phyloP scores from a whole-genome alignment of 2,113 vertebrate genomes.

The Tenrec ecaudatus region DNA sequence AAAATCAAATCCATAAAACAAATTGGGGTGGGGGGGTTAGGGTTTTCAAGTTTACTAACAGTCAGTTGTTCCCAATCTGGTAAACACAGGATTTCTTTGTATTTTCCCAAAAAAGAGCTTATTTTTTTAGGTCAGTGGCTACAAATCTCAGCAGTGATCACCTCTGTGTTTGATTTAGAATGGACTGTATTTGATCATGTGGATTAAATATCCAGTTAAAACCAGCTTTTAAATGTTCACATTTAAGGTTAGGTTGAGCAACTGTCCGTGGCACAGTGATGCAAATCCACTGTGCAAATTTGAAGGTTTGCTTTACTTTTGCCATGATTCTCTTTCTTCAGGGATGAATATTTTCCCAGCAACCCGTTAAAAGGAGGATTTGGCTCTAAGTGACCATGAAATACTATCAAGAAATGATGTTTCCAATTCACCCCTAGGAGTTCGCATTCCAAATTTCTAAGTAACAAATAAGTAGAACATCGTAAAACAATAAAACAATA shows the following conservation, averaged over 20 bases:
- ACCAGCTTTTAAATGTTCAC: constrained; percentile 61
- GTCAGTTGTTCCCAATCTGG: constrained; percentile 5
- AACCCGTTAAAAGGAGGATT: constrained; percentile 9
- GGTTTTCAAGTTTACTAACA: constrained; percentile 38
- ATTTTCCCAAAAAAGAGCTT: neutral
- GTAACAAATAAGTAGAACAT: constrained; percentile 9
- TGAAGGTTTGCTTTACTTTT: constrained; percentile 39
- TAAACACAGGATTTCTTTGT: constrained; percentile 36
- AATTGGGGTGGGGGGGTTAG: constrained; percentile 44
- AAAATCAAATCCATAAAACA: neutral
- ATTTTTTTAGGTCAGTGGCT: neutral
- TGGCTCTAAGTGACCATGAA: constrained; percentile 20
- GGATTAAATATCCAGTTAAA: constrained; percentile 71
- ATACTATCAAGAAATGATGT: constrained; percentile 38
- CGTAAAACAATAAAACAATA: neutral
- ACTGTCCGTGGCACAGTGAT: neutral
- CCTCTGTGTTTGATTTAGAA: constrained; percentile 45
- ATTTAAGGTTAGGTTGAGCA: constrained; percentile 41
- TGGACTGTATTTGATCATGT: constrained; percentile 44
- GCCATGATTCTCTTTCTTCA: neutral
- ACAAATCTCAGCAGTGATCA: constrained; percentile 60
- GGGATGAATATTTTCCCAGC: constrained; percentile 37
- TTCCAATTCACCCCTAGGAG: constrained; percentile 34
- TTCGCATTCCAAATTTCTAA: constrained; percentile 42
- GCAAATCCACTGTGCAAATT: constrained; percentile 18